Evolutionary conservation across 2,113 vertebrate genomes (phyloP), one percentile per base, ranked within the genome.

Genomic region (Saiga tatarica): DNA sequence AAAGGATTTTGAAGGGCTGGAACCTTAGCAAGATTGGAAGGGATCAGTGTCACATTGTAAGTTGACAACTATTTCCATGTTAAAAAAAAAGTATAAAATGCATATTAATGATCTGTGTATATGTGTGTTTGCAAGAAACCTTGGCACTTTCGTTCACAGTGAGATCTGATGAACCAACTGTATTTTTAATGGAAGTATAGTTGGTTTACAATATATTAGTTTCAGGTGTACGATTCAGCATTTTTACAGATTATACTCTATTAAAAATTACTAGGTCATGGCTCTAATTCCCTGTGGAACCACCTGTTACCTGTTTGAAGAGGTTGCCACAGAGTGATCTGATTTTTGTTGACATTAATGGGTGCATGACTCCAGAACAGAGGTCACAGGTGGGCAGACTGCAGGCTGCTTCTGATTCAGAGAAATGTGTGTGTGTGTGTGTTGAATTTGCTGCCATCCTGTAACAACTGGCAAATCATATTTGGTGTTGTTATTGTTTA

Each of bases 271-370:
- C n/a, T 82, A n/a, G 47, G 17, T 82, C 30, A 52, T 82, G 79
- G 30, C 79, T 82, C 16, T 82, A 13, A n/a, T 52, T n/a, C 79
- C 79, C 47, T 52, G 30, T 52, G 47, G 47, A 82, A 82, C 5
- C 47, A 82, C 79, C 47, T 82, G 79, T n/a, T 4, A 74, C 19
- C n/a, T 74, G 5, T 39, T 74, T 19, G 60, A n/a, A 50, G 87
- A 16, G 26, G 25, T 3, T 26, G 47, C 71, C 33, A 1, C 39
- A 50, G 76, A 15, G 12, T 30, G n/a, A 4, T 12, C 1, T 23
- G 11, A 15, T 13, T 15, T 7, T 71, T 1, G 0, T 3, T 1
- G 42, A 12, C 52, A 23, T 30, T 36, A 7, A 17, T 42, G 12
- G 1, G 28, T 6, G 25, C 5, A 0, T 5, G 79, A 6, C 3